Evolutionary conservation across 2,888 invertebrate species (phyloP), one percentile per base, ranked within the genome.

Genomic region (Hyppa rectilinea): DNA sequence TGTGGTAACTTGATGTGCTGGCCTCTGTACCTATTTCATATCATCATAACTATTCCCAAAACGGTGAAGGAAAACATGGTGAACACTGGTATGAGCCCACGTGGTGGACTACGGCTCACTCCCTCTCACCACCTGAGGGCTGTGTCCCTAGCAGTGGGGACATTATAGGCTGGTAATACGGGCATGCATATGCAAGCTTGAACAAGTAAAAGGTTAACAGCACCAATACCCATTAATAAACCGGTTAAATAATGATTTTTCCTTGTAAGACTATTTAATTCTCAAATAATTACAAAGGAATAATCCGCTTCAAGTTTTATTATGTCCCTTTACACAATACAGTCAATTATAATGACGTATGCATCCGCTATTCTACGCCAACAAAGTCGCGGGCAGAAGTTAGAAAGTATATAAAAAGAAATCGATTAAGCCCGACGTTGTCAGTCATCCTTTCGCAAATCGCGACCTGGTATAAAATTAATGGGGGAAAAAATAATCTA

Each of bases 201-300:
- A n/a, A 20, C 34, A 2, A 26, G 2, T 26, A 14, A 17, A 7
- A 55, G 47, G 17, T 52, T 55, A 45, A 55, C 43, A 71, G 26
- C 23, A 40, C 31, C 59, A 60, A 40, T 49, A 43, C 53, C 34
- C 40, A 78, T 59, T 63, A 55, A 53, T 26, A 50, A 78, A 55
- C 31, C 53, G 59, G 43, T 71, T 53, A 43, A 29, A 40, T 47
- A 47, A 65, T 73, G 68, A 75, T 80, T 82, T 73, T 82, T 78
- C 80, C 77, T 79, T 80, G 80, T 75, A 71, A 45, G 65, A 38
- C 45, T 64, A 60, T 64, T 72, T 71, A 55, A 75, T 78, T 72
- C 55, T 64, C 34, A 60, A n/a, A 56, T 78, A 64, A 75, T 60
- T 71, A 40, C 45, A 72, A 40, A 55, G 38, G 45, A 64, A 65